Percentiles rank a stretch among this genome's conserved stretches.
These are phyloP conservation scores for Phaethon lepturus DNA, from an alignment of 2,113 vertebrate genomes.

Conservation along the genomic window DNA sequence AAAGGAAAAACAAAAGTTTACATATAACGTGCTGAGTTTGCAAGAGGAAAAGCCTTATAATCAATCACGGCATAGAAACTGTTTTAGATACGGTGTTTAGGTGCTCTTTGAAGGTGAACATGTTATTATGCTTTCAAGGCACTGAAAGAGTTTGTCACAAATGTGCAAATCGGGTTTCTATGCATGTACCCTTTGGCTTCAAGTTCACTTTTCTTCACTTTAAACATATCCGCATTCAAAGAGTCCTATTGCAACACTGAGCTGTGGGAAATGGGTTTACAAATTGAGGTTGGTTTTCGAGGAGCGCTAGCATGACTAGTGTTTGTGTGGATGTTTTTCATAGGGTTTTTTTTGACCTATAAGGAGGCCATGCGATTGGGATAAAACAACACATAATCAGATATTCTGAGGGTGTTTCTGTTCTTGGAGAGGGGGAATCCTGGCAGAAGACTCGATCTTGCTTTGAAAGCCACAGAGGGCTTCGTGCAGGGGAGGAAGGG, in stretches of 20 bases:
- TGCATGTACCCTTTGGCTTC: background rate
- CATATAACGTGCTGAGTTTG: background rate
- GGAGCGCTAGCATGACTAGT: background rate
- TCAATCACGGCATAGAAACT: conserved; percentile 30
- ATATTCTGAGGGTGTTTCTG: background rate
- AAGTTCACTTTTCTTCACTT: background rate
- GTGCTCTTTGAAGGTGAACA: conserved; percentile 34
- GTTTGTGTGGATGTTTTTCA: background rate
- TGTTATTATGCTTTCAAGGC: conserved; percentile 20
- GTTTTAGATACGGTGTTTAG: background rate
- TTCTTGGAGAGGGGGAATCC: background rate
- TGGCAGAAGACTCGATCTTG: background rate
- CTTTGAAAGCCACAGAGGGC: background rate
- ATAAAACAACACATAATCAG: background rate
- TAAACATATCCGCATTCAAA: background rate
- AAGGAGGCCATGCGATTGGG: background rate
- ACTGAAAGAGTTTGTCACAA: background rate
- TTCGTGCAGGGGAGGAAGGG: background rate
- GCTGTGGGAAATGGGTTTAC: background rate
- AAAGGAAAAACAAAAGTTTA: conserved; percentile 37
- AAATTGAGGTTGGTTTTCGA: conserved; percentile 9
- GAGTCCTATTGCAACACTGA: background rate
- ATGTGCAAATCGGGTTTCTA: background rate
- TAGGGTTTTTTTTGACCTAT: background rate
- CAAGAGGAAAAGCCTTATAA: conserved; percentile 3